Evolutionary conservation across 2,888 invertebrate genomes (phyloP), one percentile per base, ranked within the genome.

Genomic region (Thysanoteuthis rhombus): DNA sequence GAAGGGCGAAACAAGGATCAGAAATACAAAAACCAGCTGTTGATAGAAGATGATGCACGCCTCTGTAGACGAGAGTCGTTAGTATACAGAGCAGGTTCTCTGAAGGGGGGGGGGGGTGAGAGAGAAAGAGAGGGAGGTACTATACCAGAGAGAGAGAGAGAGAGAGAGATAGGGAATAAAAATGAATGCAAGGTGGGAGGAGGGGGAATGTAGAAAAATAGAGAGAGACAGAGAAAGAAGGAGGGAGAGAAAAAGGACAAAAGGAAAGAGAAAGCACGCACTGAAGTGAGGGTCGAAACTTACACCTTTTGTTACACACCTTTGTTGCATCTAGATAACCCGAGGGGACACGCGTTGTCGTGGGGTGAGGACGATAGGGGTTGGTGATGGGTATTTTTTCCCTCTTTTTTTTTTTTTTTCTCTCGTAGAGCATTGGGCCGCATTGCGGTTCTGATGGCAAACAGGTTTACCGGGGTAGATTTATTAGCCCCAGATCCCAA

Each of bases 71-170:
- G 75, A 10, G n/a, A 75, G 75, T 19, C 75, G n/a, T 75, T 36
- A 75, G n/a, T n/a, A 36, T n/a, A 16, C 75, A 19, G n/a, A 32
- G n/a, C 75, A 52, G 52, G 52, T 52, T 52, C 25, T 52, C 52
- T 47, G 16, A 19, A 47, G 16, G 90, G 2, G 22, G 32, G 39
- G 25, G 38, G 0, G 38, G 8, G 39, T 0, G 91, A 91, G 93
- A 91, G 38, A 93, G 58, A 58, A n/a, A 93, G 39, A 92, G n/a
- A 92, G 36, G 89, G 25, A 90, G 25, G 36, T 42, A 90, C 5
- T 4, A 19, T 40, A 36, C 42, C 38, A 93, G 93, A 91, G 52
- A 52, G 91, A 10, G 58, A 16, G 93, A 36, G 93, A 58, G 90
- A 91, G 32, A 45, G 36, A 3, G 90, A 8, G 22, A 90, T 1